A percentile compares a stretch with the other conserved stretches of the same genome.
Conservation (phyloP, 1,140 invertebrate species). For the Odontomachus brunneus region DNA sequence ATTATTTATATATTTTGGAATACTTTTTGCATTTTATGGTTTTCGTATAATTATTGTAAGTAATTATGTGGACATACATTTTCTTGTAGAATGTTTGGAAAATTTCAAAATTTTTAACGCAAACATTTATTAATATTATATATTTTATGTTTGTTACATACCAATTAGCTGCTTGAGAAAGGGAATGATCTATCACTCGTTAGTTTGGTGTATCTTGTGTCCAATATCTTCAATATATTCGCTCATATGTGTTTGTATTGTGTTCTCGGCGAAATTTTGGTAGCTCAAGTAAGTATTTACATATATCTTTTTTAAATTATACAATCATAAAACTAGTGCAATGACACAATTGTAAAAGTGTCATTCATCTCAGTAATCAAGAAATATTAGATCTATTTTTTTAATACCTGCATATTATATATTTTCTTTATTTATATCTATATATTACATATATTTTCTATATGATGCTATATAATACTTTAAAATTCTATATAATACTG, state of each 20-base stretch:
- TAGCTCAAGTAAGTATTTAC: slow-evolving; percentile 11
- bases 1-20: slow-evolving; percentile 34
- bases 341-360: too few species aligned
- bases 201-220: not conserved
- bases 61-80: not conserved
- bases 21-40: slow-evolving; percentile 10
- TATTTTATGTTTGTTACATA: not conserved
- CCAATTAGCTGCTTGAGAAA: not conserved
- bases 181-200: not conserved
- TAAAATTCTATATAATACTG: too few species aligned
- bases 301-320: too few species aligned
- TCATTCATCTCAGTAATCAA: too few species aligned
- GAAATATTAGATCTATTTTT: too few species aligned
- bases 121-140: not conserved
- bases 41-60: slow-evolving; percentile 39
- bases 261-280: slow-evolving; percentile 24
- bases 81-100: not conserved
- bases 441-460: too few species aligned
- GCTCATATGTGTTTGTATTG: slow-evolving; percentile 34
- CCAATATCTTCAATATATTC: not conserved
- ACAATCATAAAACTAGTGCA: too few species aligned
- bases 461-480: too few species aligned
- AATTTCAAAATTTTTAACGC: not conserved
- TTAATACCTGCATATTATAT: too few species aligned
- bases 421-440: too few species aligned